Base-by-base conservation (phyloP, 2,113 vertebrate species). In the Eclectus roratus region DNA sequence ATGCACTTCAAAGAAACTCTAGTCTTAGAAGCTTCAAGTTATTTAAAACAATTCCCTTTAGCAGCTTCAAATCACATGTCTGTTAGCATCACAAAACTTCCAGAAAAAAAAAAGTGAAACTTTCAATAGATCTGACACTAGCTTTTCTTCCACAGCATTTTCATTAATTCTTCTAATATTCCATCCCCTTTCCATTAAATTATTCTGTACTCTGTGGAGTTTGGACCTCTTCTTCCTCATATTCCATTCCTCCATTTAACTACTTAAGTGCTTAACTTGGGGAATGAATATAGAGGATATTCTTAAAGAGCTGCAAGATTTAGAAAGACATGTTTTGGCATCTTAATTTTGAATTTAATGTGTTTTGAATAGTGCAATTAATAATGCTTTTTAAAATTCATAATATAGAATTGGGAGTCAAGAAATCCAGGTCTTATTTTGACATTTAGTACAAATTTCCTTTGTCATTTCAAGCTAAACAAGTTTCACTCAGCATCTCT, bases 1-100 rank as follows among this genome's bases (percentile, higher is more conserved):
- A 92, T 64, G 53, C 25, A 53, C 81, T 95, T 97, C 91, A 96
- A 94, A 94, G 41, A 95, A 89, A 46, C 13, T 49, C 50, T n/a
- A 63, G 27, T 35, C 43, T 89, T 74, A 90, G 60, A 93, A 95
- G 83, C 52, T 77, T 94, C 69, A 70, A 83, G 49, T 49, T 83
- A 66, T 29, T 88, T 73, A 43, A 65, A 94, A 84, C 6, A 1
- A 91, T 63, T 70, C 27, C 41, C 13, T 58, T 79, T 65, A 69
- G 85, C 35, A 58, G 27, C 66, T 74, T 78, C 39, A 43, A 89
- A 66, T 94, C 29, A 88, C 4, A 9, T 35, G 73, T 52, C 76
- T 73, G 73, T 86, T 74, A 80, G 68, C 35, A 79, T 82, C 52
- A 85, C 43, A 89, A 84, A 94, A 90, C 66, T 89, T 43, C 21